Percentiles rank a stretch among this genome's conserved stretches.
These are phyloP conservation scores for Andinoacara biseriatus DNA, from an alignment of 2,113 vertebrate species.

Conservation along the genomic window DNA sequence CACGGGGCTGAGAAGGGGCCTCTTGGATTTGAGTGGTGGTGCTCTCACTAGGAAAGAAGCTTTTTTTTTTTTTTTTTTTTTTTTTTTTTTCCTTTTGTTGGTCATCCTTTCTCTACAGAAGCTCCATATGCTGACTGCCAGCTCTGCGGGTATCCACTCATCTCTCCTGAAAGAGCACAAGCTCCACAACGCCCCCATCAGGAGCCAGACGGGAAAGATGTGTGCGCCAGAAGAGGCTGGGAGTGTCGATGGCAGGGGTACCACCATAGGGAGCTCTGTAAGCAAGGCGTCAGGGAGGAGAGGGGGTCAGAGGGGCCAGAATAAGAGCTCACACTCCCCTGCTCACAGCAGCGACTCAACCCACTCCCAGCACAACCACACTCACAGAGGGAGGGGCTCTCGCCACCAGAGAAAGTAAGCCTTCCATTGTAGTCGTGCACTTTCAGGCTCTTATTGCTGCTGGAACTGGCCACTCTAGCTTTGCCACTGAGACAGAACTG, in stretches of 20 bases:
- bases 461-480: background rate
- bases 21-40: conserved; percentile 22
- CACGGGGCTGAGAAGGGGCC: conserved; percentile 26
- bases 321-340: conserved; percentile 81
- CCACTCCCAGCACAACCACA: conserved; percentile 80
- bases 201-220: conserved; percentile 70
- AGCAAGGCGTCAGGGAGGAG: conserved; percentile 78
- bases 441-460: background rate
- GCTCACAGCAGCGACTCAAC: conserved; percentile 90
- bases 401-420: conserved; percentile 88
- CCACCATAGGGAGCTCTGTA: conserved; percentile 74
- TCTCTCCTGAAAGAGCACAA: conserved; percentile 77
- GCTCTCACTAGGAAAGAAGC: conserved; percentile 12
- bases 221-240: conserved; percentile 76
- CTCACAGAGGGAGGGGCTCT: conserved; percentile 79
- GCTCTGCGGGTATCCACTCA: conserved; percentile 80
- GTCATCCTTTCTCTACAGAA: conserved; percentile 85
- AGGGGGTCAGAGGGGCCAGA: conserved; percentile 80
- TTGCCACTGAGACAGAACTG: background rate
- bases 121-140: conserved; percentile 79
- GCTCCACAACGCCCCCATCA: conserved; percentile 64
- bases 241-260: conserved; percentile 72
- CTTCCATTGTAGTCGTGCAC: background rate
- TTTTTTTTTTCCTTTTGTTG: conserved; percentile 73
- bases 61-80: conserved; percentile 32